Base-by-base conservation (phyloP, 1,140 invertebrate genomes). In the Halotydeus destructor region DNA sequence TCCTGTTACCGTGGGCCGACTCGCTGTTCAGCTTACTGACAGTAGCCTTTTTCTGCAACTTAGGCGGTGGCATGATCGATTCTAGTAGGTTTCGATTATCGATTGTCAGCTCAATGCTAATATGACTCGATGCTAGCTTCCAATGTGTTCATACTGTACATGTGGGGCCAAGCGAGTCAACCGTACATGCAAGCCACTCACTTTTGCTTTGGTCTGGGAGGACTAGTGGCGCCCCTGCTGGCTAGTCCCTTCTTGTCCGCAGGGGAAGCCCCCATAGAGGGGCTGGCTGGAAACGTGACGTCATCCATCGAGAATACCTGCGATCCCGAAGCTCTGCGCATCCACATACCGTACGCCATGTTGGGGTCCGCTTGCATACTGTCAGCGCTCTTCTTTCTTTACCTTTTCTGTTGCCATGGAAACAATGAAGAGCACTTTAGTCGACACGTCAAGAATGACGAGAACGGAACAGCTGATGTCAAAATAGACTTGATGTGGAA, bases 111-210 rank as follows among this genome's bases (percentile, higher is more conserved):
- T n/a, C n/a, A n/a, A n/a, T n/a, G n/a, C n/a, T n/a, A n/a, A n/a
- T n/a, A n/a, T n/a, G n/a, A n/a, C n/a, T n/a, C n/a, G n/a, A n/a
- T n/a, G 14, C 14, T 19, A 14, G n/a, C 5, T 34, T 14, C 5
- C n/a, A 68, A 67, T 57, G 60, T 65, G 4, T 55, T 62, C 35
- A 66, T 63, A 50, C 52, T 68, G 12, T 53, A 61, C 37, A 53
- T 67, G 6, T 69, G 66, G 66, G 60, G 60, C 5, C 55, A 57
- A 34, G 55, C 60, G 30, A 65, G 62, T 50, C 59, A 57, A 3
- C 65, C 65, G 3, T 68, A 61, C 43, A 60, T 69, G 46, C 67
- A 69, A 50, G 54, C 62, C 3, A 43, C 69, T 23, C 67, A 69
- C 45, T 68, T 68, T 52, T 59, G 59, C 16, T 68, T 67, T 57